Percentiles rank a stretch among this genome's conserved stretches.
Evolutionary conservation across 2,797 vertebrate genomes (phyloP).

Genomic region (Sylvia borin): DNA sequence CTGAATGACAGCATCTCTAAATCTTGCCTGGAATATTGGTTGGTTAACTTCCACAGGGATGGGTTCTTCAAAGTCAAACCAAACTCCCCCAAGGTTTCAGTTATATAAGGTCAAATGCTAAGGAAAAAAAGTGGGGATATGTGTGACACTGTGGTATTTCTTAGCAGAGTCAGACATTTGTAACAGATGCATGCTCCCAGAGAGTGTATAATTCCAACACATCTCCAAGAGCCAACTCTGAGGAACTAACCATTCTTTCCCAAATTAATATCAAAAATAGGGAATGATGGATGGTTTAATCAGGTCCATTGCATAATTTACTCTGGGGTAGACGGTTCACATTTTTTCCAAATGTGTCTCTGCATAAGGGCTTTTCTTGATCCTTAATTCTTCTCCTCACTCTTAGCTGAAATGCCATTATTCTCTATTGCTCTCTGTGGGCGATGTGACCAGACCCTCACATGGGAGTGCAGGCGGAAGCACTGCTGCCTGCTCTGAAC

Average conservation of each 20-base stretch:
- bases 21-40: neutral
- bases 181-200: neutral
- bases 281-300: neutral
- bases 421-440: neutral
- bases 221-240: neutral
- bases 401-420: neutral
- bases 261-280: neutral
- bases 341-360: neutral
- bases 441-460: neutral
- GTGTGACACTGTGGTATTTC: neutral
- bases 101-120: neutral
- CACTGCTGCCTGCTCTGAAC: neutral
- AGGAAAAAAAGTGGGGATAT: too few species aligned
- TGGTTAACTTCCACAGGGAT: neutral
- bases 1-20: neutral
- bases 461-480: neutral
- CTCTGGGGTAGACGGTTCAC: neutral
- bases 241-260: neutral
- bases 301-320: neutral
- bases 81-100: neutral
- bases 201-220: neutral
- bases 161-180: neutral
- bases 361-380: neutral
- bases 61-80: neutral
- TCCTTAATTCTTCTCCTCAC: neutral